Evolutionary conservation across 1,140 invertebrate genomes (phyloP), one percentile per base, ranked within the genome.

Genomic region (Oryctes rhinoceros): DNA sequence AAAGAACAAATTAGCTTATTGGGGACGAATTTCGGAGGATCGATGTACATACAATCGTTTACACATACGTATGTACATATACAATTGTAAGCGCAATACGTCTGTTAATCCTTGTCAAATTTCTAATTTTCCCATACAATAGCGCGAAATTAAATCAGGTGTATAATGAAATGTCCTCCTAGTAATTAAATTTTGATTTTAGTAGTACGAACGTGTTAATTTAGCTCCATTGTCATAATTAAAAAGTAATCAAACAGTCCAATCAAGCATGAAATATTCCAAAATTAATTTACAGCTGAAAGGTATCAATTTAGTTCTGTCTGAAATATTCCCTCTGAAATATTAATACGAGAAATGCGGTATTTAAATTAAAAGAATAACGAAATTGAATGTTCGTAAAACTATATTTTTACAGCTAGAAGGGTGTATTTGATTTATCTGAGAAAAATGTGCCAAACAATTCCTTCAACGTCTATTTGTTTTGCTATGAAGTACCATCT

Each of bases 241-340:
- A 37, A 71, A 71, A 71, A 37, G 24, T 24, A 71, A 71, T 71
- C 65, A 71, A 71, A 59, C 53, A n/a, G 18, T n/a, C n/a, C 53
- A 59, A 59, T 59, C 15, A 59, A 18, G 53, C 53, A 6, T 59
- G 53, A 59, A 59, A 59, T 59, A 59, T 59, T 59, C 18, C 53
- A 59, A 59, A 59, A 59, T 59, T 59, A 59, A 59, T 59, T 59
- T 59, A 6, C 18, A 59, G 5, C 53, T 7, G 6, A 18, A 59
- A 18, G 13, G 6, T 3, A 59, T 59, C 3, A 59, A 59, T 59
- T 59, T 18, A 18, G 53, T n/a, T n/a, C 53, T 7, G 5, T 18
- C 53, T 59, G 15, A 18, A 59, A 6, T 59, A 18, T 59, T 59
- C 24, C 3, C 18, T 18, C 53, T 59, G 15, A 18, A 59, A 0